Base-by-base conservation (phyloP, 2,888 invertebrate genomes). In the Gasteruption jaculator region DNA sequence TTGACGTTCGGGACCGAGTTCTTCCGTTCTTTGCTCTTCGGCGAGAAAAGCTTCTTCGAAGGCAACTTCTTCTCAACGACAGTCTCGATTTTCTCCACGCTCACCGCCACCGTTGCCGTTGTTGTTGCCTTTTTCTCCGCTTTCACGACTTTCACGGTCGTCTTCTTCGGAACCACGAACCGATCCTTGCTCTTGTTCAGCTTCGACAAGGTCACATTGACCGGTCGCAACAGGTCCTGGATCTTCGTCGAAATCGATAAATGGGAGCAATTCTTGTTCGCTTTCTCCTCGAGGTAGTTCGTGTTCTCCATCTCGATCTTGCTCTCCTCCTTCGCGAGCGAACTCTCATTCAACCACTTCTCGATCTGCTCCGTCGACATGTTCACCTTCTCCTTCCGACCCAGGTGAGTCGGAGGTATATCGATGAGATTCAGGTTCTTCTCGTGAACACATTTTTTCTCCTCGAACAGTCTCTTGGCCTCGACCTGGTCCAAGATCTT, bases 281-380 rank as follows among this genome's bases (percentile, higher is more conserved):
- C 33, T 25, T 59, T 64, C 14, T 54, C 57, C 3, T 33, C 31
- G 10, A 31, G 27, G 16, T 37, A 32, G 18, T 5, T 37, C 33
- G n/a, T 33, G 5, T 52, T 58, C 7, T 68, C 70, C 54, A 60
- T 57, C 33, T 69, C 70, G 2, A 61, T 50, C 36, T 68, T 68
- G 41, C 63, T 64, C 8, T 61, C 61, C 40, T 69, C 68, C 18
- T 75, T 76, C 42, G 76, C 76, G 7, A 74, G 68, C 2, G 75
- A 76, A 50, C 77, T 77, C 50, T 78, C 78, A 41, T 74, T 74
- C 5, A 78, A 53, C 83, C 83, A 83, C 54, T 82, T 81, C 50
- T 83, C 81, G 29, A 83, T 82, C 63, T 81, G 80, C 55, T 82
- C 82, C 24, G 78, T 80, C 0, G 82, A 81, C 82, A 82, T 81